Evolutionary conservation across 2,888 invertebrate genomes (phyloP), one percentile per base, ranked within the genome.

Genomic region (Dynastes tityus): DNA sequence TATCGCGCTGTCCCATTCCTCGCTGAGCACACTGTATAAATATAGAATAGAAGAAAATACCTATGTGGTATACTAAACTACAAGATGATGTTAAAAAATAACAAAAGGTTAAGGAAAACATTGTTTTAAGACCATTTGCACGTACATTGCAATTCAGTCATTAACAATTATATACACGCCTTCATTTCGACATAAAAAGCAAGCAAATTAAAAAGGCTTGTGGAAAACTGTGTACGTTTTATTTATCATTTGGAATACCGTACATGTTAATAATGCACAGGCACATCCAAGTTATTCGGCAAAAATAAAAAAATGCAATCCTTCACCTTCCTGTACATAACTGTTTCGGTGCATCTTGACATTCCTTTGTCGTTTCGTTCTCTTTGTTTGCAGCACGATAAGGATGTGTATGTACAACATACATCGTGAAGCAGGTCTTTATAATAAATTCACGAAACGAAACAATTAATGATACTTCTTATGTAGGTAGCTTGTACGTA

Each of bases 391-490:
- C 40, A 13, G 6, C 65, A 16, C 45, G 37, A 45, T 40, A n/a
- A 32, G 64, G 16, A 40, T 63, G 63, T 29, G 32, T 37, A 37
- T 5, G 32, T 37, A 37, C 22, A 22, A 37, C n/a, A 27, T 58
- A 58, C 55, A 58, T 58, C 9, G 22, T 58, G 27, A 58, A 5
- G 55, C 40, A 45, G 45, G 22, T 67, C 65, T 58, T 58, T 58
- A 58, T 40, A 67, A 40, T 67, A 40, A 37, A 67, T 40, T 67
- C 65, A 22, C 16, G 13, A 45, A 45, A 22, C 65, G 22, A 40
- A 67, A 65, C 65, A 67, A 37, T 67, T 67, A 67, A 67, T 67
- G 65, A 16, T 45, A n/a, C 45, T 45, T 40, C 40, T 67, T 67
- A 45, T 67, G 40, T 13, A 32, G 45, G 55, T 22, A 58, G 55